phyloP scores from a whole-genome alignment of 2,113 vertebrate species.

The Furnarius figulus region DNA sequence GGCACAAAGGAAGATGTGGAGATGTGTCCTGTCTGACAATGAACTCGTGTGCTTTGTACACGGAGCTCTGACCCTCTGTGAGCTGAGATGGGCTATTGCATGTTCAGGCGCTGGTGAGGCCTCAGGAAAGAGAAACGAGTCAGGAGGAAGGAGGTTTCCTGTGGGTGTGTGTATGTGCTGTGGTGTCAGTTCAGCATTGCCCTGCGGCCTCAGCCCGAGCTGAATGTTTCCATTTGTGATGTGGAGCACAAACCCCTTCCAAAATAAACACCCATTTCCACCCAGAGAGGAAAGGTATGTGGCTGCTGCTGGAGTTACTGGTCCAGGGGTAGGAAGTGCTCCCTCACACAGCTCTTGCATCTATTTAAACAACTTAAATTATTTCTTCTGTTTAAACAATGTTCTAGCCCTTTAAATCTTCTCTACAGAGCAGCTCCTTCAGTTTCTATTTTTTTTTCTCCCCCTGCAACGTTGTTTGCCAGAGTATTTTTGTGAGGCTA shows the following conservation, averaged over 20 bases:
- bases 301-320: not conserved
- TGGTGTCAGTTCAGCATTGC: slow-evolving; percentile 19
- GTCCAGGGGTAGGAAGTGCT: not conserved
- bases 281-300: not conserved
- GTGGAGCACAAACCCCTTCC: slow-evolving; percentile 1
- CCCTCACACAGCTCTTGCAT: not conserved
- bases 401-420: not conserved
- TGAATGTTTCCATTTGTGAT: slow-evolving; percentile 40
- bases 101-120: not conserved
- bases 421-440: not conserved
- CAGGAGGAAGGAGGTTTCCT: slow-evolving; percentile 54
- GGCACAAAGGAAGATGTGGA: not conserved
- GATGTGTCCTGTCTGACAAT: not conserved
- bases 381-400: not conserved
- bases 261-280: slow-evolving; percentile 24
- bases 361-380: not conserved
- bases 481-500: not conserved
- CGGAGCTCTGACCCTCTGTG: not conserved
- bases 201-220: not conserved
- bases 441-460: not conserved
- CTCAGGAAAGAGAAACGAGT: slow-evolving; percentile 39
- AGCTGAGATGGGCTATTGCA: not conserved
- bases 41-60: rapidly evolving
- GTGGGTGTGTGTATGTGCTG: slow-evolving; percentile 11
- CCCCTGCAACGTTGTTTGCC: not conserved